Evolutionary conservation across 2,797 vertebrate genomes (phyloP), one percentile per base, ranked within the genome.

Genomic region (Cichlasoma orientale): DNA sequence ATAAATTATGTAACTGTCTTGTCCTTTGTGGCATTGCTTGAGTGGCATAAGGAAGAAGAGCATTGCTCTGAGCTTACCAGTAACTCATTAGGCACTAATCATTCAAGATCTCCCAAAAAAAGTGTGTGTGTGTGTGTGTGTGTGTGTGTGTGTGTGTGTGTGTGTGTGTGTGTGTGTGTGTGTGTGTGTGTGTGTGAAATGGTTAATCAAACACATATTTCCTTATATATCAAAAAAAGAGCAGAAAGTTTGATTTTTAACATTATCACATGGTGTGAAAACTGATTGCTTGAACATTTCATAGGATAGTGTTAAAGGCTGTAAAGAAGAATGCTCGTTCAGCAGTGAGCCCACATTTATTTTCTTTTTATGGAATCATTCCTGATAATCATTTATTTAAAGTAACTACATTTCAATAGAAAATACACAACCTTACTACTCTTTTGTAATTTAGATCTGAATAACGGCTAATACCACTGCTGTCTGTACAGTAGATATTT

Each of bases 331-430:
- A 47, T 66, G 18, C 47, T 44, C 9, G 61, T 47, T 66, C 61
- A 66, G 14, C 38, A 66, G 38, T 19, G 61, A 41, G 16, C 38
- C 25, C 9, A 66, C 25, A 27, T 27, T 25, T 41, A 47, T 44
- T 44, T 44, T 23, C 0, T 63, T 27, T 25, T 44, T 0, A 0
- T 44, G 41, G 38, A 66, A 25, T 0, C 21, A 13, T 66, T 66
- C 23, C 59, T 66, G 2, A 44, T 44, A 9, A 66, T 2, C 38
- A 44, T 11, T 44, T 0, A 66, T 44, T 27, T 44, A 0, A 61
- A 63, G 36, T 11, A 27, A 11, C 13, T 66, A 66, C 59, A 66
- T 44, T 23, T 25, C 25, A 25, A 27, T 66, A 19, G 14, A 66
- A 27, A 66, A 11, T 52, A 8, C 47, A 52, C 14, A 47, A 14